phyloP scores from a whole-genome alignment of 2,113 vertebrate species.

The Syngnathus floridae region DNA sequence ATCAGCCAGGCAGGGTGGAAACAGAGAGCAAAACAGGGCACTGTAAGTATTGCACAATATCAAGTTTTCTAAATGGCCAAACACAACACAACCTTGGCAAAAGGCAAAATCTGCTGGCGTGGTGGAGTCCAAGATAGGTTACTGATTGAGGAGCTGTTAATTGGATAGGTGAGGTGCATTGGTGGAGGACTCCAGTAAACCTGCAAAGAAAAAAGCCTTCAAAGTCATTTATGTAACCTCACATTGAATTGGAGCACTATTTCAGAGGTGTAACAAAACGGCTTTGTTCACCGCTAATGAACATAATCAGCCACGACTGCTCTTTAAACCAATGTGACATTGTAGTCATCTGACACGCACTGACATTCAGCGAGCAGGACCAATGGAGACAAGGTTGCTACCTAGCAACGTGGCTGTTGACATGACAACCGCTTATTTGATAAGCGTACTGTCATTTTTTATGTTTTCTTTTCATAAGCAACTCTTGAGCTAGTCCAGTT shows the following conservation, averaged over 20 bases:
- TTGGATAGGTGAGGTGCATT: background rate
- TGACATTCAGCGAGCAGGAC: background rate
- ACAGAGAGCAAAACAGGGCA: background rate
- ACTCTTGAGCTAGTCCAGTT: background rate
- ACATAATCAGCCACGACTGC: background rate
- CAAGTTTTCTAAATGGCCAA: background rate
- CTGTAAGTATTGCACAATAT: background rate
- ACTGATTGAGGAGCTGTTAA: background rate
- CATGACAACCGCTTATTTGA: conserved; percentile 1
- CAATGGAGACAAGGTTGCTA: background rate
- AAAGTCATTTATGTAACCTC: background rate
- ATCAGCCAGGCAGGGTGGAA: background rate
- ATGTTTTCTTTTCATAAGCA: background rate
- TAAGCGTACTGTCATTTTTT: background rate
- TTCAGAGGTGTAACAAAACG: background rate
- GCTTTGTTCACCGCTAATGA: conserved; percentile 2
- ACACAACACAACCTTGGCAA: background rate
- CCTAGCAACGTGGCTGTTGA: conserved; percentile 3
- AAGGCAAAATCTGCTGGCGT: background rate
- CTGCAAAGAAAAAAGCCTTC: too few relatives aligned
- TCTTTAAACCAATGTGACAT: background rate
- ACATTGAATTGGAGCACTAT: background rate
- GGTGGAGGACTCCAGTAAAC: background rate
- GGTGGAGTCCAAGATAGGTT: background rate
- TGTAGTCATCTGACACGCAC: background rate